Evolutionary conservation across 2,888 invertebrate genomes (phyloP).

Genomic region (Shargacucullia verbasci): DNA sequence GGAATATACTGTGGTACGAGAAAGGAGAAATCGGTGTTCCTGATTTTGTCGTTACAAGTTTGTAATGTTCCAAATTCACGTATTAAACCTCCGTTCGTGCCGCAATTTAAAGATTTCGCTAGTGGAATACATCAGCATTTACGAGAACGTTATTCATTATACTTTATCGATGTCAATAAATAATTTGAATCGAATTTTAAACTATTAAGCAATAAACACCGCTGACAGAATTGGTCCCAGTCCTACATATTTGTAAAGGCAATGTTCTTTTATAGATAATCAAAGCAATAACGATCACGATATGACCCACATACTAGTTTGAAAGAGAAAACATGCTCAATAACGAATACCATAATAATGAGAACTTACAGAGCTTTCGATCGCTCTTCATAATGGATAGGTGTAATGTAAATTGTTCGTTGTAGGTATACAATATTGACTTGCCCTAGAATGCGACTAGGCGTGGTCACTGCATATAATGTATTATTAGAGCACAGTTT

Average conservation of each 20-base stretch:
- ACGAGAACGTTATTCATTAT: conserved; percentile 4
- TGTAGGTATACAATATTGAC: conserved; percentile 70
- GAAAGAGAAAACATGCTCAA: conserved; percentile 76
- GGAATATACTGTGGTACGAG: conserved; percentile 11
- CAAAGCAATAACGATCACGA: conserved; percentile 73
- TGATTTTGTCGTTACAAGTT: conserved; percentile 10
- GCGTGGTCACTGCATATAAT: conserved; percentile 72
- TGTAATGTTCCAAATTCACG: conserved; percentile 8
- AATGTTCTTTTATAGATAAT: conserved; percentile 69
- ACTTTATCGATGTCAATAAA: conserved; percentile 29
- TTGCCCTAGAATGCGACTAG: conserved; percentile 76
- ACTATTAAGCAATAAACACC: conserved; percentile 52
- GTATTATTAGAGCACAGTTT: conserved; percentile 70
- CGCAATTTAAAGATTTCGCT: conserved; percentile 22
- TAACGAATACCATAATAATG: conserved; percentile 72
- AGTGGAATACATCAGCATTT: conserved; percentile 20
- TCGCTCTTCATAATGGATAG: conserved; percentile 74
- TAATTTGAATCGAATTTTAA: conserved; percentile 35
- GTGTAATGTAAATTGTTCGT: conserved; percentile 75
- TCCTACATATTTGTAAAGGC: conserved; percentile 53
- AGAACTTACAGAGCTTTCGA: conserved; percentile 74
- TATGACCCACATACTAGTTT: conserved; percentile 73
- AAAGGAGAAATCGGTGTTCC: conserved; percentile 21
- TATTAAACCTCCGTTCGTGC: conserved; percentile 10
- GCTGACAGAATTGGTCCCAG: conserved; percentile 59